These are phyloP conservation scores for Catharus bicknelli DNA, from an alignment of 2,113 vertebrate genomes.

Conservation along the genomic window DNA sequence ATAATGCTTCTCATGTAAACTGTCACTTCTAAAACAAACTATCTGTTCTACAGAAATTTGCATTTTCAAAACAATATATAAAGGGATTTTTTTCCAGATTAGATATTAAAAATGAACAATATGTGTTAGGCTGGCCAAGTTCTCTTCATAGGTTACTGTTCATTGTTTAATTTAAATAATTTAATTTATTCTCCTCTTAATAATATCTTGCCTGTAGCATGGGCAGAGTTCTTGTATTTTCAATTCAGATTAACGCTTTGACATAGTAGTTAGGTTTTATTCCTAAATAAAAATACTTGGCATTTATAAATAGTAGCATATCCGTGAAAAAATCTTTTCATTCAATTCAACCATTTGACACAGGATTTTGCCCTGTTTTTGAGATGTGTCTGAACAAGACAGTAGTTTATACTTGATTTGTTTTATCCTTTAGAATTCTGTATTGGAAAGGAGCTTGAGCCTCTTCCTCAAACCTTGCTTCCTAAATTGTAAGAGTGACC, in stretches of 20 bases:
- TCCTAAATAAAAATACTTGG: neutral
- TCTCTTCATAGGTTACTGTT: neutral
- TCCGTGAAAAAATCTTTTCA: neutral
- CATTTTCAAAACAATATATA: neutral
- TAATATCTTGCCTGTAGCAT: neutral
- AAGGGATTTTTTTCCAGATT: neutral
- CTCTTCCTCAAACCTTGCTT: neutral
- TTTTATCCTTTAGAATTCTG: conserved; percentile 6
- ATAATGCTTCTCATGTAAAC: neutral
- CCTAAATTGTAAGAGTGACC: conserved; percentile 79
- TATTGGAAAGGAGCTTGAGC: neutral
- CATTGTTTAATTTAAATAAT: neutral
- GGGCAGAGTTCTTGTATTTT: neutral
- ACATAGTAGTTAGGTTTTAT: neutral
- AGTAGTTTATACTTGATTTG: neutral
- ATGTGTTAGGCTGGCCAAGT: neutral
- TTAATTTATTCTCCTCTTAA: neutral
- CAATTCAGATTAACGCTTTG: neutral
- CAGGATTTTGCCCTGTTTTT: neutral
- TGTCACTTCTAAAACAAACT: neutral
- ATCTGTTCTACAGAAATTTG: neutral
- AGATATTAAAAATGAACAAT: neutral
- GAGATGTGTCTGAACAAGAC: neutral
- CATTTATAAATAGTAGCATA: neutral
- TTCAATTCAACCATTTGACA: neutral